phyloP scores from a whole-genome alignment of 2,888 invertebrate species.

The Abrostola triplasia region DNA sequence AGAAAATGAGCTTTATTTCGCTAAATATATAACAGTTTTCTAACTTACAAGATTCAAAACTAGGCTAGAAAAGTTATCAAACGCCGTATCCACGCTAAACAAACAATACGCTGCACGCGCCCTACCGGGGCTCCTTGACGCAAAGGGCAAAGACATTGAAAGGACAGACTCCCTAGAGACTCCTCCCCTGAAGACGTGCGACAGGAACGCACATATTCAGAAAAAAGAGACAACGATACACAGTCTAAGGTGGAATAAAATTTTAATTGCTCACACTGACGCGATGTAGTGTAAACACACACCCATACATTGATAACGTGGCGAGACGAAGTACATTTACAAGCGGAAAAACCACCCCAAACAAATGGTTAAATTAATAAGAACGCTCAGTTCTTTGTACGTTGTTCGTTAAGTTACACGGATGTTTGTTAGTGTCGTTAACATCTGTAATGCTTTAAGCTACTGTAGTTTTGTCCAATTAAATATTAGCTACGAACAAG shows the following conservation, averaged over 20 bases:
- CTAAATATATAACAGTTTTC: background rate
- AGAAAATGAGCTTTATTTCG: background rate
- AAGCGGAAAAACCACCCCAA: conserved; percentile 83
- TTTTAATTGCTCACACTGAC: conserved; percentile 87
- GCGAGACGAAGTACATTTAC: conserved; percentile 79
- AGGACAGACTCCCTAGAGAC: conserved; percentile 91
- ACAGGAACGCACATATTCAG: conserved; percentile 75
- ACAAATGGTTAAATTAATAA: conserved; percentile 85
- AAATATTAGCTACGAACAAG: background rate
- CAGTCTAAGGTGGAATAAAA: conserved; percentile 87
- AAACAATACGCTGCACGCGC: conserved; percentile 75
- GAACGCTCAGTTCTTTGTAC: conserved; percentile 78
- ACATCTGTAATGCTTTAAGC: conserved; percentile 42
- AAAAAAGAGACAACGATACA: conserved; percentile 70
- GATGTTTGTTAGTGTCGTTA: conserved; percentile 53
- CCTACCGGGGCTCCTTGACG: conserved; percentile 85
- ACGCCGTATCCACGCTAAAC: conserved; percentile 73
- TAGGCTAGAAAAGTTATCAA: conserved; percentile 56
- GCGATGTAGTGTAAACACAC: conserved; percentile 65
- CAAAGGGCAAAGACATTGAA: conserved; percentile 89
- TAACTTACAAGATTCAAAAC: conserved; percentile 11
- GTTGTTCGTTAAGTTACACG: conserved; percentile 64
- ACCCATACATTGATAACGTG: conserved; percentile 70
- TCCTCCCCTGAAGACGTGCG: conserved; percentile 86
- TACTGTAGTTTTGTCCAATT: conserved; percentile 15